Base-by-base conservation (phyloP, 2,797 vertebrate genomes). In the Aeoliscus strigatus region DNA sequence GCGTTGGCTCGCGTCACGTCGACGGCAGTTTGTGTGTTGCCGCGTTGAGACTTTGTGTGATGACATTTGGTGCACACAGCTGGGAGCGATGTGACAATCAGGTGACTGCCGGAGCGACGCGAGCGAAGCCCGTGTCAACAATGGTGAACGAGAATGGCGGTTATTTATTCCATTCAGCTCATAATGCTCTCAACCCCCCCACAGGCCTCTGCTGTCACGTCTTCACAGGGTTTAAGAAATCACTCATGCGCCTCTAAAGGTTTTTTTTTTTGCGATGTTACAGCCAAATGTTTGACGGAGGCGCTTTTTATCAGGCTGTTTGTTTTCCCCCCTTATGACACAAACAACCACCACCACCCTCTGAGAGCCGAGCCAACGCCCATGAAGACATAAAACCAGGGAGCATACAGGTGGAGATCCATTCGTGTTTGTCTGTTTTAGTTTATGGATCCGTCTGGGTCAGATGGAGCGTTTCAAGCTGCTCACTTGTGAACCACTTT, bases 221-320 rank as follows among this genome's bases (percentile, higher is more conserved):
- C 32, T 49, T 60, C 26, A 53, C 51, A 26, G 66, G 54, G 24
- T 69, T 64, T 45, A 48, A 43, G 18, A 61, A 57, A 66, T 66
- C 45, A 39, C 45, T 61, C 60, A 40, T 2, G 60, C 56, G 33
- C 52, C 27, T 61, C 27, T 65, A 16, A 51, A n/a, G n/a, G 30
- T 29, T 57, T 41, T 31, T 10, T 35, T 21, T 26, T 38, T 29
- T 28, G 21, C 32, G 32, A 48, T 28, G 13, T 55, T 51, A 39
- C n/a, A n/a, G n/a, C n/a, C n/a, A n/a, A n/a, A n/a, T n/a, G n/a
- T n/a, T n/a, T n/a, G n/a, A n/a, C n/a, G n/a, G n/a, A n/a, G n/a
- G n/a, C n/a, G n/a, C n/a, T n/a, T n/a, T n/a, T n/a, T n/a, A n/a
- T n/a, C n/a, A 55, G 30, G 51, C 15, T 2, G 29, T n/a, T n/a